These are phyloP conservation scores for Anhinga rufa DNA, from an alignment of 2,113 vertebrate species.

Conservation along the genomic window DNA sequence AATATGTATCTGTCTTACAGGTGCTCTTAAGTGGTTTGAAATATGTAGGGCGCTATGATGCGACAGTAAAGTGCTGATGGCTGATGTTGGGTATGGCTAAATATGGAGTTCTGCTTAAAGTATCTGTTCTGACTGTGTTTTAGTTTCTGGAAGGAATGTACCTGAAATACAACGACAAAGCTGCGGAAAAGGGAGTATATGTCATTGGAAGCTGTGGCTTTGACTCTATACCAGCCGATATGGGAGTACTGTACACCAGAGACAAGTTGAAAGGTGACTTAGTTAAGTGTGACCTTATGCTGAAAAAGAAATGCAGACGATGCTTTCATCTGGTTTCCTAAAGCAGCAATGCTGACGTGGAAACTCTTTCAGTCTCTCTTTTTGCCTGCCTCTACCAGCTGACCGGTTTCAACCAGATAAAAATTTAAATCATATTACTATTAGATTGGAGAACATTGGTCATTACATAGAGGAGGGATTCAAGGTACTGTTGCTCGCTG, in stretches of 20 bases:
- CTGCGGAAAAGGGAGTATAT: constrained; percentile 87
- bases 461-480: not conserved
- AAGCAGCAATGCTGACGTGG: not conserved
- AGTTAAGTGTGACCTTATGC: not conserved
- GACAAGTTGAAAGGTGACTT: constrained; percentile 87
- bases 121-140: constrained; percentile 46
- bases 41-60: not conserved
- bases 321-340: not conserved
- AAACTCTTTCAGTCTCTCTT: not conserved
- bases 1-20: not conserved
- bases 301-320: not conserved
- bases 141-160: constrained; percentile 93
- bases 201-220: constrained; percentile 94
- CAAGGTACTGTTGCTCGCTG: fast-evolving
- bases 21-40: not conserved
- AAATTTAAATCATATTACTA: not conserved
- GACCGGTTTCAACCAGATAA: not conserved
- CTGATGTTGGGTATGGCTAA: not conserved
- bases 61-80: fast-evolving
- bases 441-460: not conserved
- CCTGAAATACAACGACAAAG: constrained; percentile 83
- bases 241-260: constrained; percentile 90
- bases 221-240: constrained; percentile 93
- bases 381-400: not conserved
- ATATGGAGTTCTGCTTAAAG: not conserved